Base-by-base conservation (phyloP, 2,113 vertebrate species). In the Scolopax mira region DNA sequence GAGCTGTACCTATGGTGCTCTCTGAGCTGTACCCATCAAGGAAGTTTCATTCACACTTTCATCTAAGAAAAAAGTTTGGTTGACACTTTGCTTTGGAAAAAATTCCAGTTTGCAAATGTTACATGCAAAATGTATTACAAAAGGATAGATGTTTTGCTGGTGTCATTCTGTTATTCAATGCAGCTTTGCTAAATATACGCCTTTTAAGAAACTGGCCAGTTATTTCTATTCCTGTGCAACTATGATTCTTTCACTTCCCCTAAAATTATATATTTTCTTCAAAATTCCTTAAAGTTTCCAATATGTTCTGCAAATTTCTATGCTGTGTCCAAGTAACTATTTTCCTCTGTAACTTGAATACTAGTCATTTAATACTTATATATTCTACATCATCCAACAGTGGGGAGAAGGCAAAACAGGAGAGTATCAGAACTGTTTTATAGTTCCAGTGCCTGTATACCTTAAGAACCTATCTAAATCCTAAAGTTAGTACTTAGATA, bases 11-110 rank as follows among this genome's bases (percentile, higher is more conserved):
- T 49, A 15, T 44, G 41, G 52, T 77, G 54, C 65, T 88, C 74
- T 91, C 91, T 91, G 87, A 95, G 89, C 89, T 90, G 46, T 69
- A 69, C 70, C 90, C 90, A 70, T 90, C 80, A 90, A 92, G 86
- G 73, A 90, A 87, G 57, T 41, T 89, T 93, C 84, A 93, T 89
- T 79, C 79, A 85, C 62, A 42, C 41, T 79, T 93, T 65, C 17
- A 74, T 77, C 91, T 84, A 30, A 90, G 41, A 67, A 75, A 80
- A 85, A 79, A 79, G 52, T 46, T 51, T 12, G 1, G 23, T 33
- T 93, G 44, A 73, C 44, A 51, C 90, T 83, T 94, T 77, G 48
- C 49, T 65, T 92, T 37, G 57, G 65, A 48, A 92, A 93, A 62
- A 78, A n/a, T 88, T 91, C 67, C 52, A 39, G 22, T 67, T 83